These are phyloP conservation scores for Pontoporia blainvillei DNA, from an alignment of 2,113 vertebrate species.

Conservation along the genomic window DNA sequence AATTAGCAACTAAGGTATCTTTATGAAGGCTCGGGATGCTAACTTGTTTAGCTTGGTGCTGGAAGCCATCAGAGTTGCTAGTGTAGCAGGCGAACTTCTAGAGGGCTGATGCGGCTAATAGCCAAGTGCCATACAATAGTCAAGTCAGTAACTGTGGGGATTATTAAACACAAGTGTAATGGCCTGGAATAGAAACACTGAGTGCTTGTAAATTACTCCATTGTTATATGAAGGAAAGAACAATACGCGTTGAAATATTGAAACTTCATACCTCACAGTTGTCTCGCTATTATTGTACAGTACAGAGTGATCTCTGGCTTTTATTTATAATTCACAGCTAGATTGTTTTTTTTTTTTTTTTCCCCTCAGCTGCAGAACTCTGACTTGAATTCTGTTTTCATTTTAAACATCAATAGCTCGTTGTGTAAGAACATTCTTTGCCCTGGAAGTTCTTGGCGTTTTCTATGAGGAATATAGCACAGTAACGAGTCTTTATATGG, in stretches of 20 bases:
- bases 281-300: neutral
- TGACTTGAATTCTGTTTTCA: slow-evolving; percentile 55
- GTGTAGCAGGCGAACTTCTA: slow-evolving; percentile 20
- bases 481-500: neutral
- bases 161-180: slow-evolving; percentile 11
- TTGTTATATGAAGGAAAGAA: slow-evolving; percentile 21
- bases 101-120: neutral
- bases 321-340: slow-evolving; percentile 52
- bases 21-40: slow-evolving; percentile 28
- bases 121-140: slow-evolving; percentile 1
- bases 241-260: neutral
- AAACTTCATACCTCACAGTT: neutral
- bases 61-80: neutral
- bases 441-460: slow-evolving; percentile 17
- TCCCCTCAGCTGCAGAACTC: neutral
- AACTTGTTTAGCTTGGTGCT: slow-evolving; percentile 11
- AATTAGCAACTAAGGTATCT: neutral
- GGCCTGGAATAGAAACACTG: neutral
- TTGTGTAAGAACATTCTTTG: slow-evolving; percentile 44
- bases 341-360: slow-evolving; percentile 27
- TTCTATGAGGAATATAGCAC: slow-evolving; percentile 40
- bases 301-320: neutral
- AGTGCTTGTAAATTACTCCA: slow-evolving; percentile 12
- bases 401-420: slow-evolving; percentile 37
- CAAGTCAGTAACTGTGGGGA: neutral